Evolutionary conservation across 2,888 invertebrate genomes (phyloP).

Genomic region (Oscheius myriophilus): DNA sequence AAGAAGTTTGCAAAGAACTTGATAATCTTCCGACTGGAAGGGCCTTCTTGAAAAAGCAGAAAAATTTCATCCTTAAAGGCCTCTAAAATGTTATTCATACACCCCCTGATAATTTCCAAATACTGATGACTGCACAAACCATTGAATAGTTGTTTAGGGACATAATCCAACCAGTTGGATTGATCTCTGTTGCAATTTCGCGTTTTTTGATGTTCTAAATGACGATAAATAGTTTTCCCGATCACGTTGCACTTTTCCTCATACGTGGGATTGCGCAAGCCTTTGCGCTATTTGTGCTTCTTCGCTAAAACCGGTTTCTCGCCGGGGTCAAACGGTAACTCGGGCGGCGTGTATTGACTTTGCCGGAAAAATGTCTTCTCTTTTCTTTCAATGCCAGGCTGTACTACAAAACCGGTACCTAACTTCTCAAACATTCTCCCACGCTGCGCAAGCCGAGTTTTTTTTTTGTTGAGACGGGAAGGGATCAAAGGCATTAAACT

Average conservation of each 20-base stretch:
- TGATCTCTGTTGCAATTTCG: neutral
- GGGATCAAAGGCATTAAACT: neutral
- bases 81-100: too few relatives aligned
- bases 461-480: constrained; percentile 1
- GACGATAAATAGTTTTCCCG: neutral
- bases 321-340: constrained; percentile 30
- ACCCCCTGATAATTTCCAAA: too few relatives aligned
- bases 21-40: too few relatives aligned
- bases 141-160: too few relatives aligned
- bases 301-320: constrained; percentile 17
- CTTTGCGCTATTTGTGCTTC: constrained; percentile 26
- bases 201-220: neutral
- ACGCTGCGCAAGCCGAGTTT: constrained; percentile 1
- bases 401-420: constrained; percentile 31
- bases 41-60: too few relatives aligned
- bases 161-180: neutral
- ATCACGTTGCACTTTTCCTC: constrained; percentile 11
- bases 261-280: constrained; percentile 11
- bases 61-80: too few relatives aligned
- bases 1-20: too few relatives aligned
- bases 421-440: constrained; percentile 27
- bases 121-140: too few relatives aligned
- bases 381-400: constrained; percentile 21
- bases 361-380: constrained; percentile 27
- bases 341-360: constrained; percentile 23